These are phyloP conservation scores for Luperina nickerlii DNA, from an alignment of 2,888 invertebrate genomes.

Conservation along the genomic window DNA sequence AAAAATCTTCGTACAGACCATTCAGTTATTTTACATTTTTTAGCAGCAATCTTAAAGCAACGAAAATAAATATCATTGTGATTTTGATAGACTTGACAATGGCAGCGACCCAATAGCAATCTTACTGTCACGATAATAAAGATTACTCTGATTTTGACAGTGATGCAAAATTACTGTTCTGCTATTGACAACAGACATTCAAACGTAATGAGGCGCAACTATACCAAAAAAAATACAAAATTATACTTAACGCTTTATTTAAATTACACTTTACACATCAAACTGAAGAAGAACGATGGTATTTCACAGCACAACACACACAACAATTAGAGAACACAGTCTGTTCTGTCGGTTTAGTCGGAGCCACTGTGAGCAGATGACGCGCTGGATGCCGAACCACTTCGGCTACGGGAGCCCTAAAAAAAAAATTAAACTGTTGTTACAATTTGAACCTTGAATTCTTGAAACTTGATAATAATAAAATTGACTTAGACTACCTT, in stretches of 20 bases:
- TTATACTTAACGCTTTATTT: conserved; percentile 49
- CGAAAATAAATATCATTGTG: not conserved
- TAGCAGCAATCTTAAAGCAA: not conserved
- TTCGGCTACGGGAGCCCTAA: conserved; percentile 86
- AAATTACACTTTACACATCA: conserved; percentile 61
- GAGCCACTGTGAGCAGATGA: conserved; percentile 85
- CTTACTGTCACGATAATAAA: too few species aligned
- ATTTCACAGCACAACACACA: not conserved
- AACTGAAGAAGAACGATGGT: conserved; percentile 17
- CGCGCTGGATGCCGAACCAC: conserved; percentile 86
- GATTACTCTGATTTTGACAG: too few species aligned
- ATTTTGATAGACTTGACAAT: not conserved
- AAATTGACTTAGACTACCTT: not conserved
- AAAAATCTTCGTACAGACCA: too few species aligned
- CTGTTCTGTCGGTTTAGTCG: conserved; percentile 69
- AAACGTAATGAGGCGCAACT: not conserved
- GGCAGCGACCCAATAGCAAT: not conserved
- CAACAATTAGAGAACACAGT: conserved; percentile 21
- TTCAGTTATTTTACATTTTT: not conserved
- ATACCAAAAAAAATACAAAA: conserved; percentile 13
- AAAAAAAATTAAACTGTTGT: conserved; percentile 27
- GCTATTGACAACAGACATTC: not conserved
- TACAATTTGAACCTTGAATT: too few species aligned
- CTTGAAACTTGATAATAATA: too few species aligned
- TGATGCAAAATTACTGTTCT: not conserved